These are phyloP conservation scores for Enteromius unitaeniatus DNA, from an alignment of 2,797 vertebrate genomes.

Conservation along the genomic window DNA sequence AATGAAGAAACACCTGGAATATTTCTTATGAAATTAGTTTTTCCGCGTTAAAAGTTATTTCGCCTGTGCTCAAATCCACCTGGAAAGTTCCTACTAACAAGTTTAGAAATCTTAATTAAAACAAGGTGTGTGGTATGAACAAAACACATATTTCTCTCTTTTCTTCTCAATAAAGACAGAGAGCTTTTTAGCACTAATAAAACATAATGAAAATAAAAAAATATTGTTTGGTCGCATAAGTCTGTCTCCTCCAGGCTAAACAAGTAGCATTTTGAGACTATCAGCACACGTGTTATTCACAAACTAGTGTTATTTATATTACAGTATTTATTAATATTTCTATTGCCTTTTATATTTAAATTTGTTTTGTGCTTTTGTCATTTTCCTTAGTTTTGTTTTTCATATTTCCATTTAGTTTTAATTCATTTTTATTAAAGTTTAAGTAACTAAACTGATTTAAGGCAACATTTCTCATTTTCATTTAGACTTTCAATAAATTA, in stretches of 20 bases:
- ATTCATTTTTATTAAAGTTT: neutral
- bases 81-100: neutral
- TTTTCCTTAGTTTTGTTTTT: neutral
- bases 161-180: neutral
- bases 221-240: neutral
- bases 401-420: neutral
- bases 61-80: neutral
- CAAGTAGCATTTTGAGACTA: neutral
- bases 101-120: conserved; percentile 1
- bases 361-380: neutral
- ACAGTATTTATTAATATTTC: neutral
- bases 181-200: neutral
- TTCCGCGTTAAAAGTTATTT: neutral
- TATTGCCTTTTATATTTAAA: neutral
- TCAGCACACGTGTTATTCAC: neutral
- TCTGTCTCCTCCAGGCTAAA: neutral
- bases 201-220: conserved; percentile 5
- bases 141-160: conserved; percentile 1
- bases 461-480: neutral
- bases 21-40: neutral
- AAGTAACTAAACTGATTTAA: neutral
- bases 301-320: neutral
- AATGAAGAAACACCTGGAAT: neutral
- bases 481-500: neutral
- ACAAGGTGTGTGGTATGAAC: neutral